These are phyloP conservation scores for Lithophane ornitopus DNA, from an alignment of 2,888 invertebrate species.

Conservation along the genomic window DNA sequence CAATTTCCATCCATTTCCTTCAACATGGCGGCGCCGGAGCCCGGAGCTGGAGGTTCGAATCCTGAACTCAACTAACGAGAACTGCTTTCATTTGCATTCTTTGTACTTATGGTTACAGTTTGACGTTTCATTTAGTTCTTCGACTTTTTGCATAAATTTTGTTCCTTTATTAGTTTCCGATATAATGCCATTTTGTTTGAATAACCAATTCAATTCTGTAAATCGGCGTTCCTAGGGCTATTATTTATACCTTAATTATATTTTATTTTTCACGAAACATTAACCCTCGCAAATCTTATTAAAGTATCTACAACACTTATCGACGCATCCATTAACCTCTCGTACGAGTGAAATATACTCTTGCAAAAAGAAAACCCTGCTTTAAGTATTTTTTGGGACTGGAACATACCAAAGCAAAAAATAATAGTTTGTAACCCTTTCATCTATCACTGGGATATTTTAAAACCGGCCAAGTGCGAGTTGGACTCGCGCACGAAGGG, in stretches of 20 bases:
- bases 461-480: no score
- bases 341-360: background rate
- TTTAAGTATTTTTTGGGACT: background rate
- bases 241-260: background rate
- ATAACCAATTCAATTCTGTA: background rate
- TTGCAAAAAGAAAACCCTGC: background rate
- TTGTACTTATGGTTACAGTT: slow-evolving; percentile 30
- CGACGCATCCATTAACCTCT: background rate
- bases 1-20: slow-evolving; percentile 54
- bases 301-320: background rate
- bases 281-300: background rate
- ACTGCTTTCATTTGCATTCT: slow-evolving; percentile 61
- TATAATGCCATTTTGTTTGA: background rate
- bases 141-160: slow-evolving; percentile 4
- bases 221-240: background rate
- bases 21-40: slow-evolving; percentile 34
- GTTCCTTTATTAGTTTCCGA: slow-evolving; percentile 26
- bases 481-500: no score
- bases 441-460: slow-evolving; percentile 1
- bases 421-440: slow-evolving; percentile 4
- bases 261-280: slow-evolving; percentile 9
- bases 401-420: background rate
- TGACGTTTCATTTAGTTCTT: slow-evolving; percentile 25
- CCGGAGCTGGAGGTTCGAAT: slow-evolving; percentile 10
- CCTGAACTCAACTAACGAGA: slow-evolving; percentile 45